Evolutionary conservation across 2,797 vertebrate species (phyloP).

Genomic region (Chelonia mydas): DNA sequence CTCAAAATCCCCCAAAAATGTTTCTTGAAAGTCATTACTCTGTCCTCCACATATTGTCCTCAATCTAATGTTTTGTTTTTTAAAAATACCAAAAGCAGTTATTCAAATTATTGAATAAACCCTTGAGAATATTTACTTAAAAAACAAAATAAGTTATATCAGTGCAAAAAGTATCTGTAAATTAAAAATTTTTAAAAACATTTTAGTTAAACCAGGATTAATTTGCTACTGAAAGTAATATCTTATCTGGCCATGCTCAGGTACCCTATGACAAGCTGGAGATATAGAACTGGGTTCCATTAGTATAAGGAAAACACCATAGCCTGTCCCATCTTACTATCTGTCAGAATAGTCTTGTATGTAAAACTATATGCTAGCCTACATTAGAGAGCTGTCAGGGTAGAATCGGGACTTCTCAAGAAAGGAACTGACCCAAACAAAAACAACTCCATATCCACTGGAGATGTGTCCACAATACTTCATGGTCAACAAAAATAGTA

Average conservation of each 20-base stretch:
- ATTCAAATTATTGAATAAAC: slow-evolving; percentile 13
- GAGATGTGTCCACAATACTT: neutral
- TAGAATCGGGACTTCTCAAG: neutral
- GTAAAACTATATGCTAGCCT: neutral
- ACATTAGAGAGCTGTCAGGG: neutral
- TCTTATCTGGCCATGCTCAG: neutral
- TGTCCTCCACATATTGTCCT: slow-evolving; percentile 26
- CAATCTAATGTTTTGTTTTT: slow-evolving; percentile 1
- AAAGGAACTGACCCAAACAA: slow-evolving; percentile 2
- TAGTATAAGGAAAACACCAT: neutral
- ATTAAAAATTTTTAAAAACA: neutral
- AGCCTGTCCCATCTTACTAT: slow-evolving; percentile 13
- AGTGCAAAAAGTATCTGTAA: neutral
- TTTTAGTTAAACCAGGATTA: neutral
- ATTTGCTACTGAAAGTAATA: neutral
- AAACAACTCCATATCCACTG: slow-evolving; percentile 24
- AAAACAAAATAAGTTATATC: neutral
- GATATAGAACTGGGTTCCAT: neutral
- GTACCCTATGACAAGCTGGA: neutral
- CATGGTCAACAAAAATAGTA: slow-evolving; percentile 23
- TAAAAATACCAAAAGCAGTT: slow-evolving; percentile 4
- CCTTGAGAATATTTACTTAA: slow-evolving; percentile 33
- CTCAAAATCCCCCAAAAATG: slow-evolving; percentile 27
- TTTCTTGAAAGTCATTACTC: slow-evolving; percentile 33
- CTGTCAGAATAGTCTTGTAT: slow-evolving; percentile 21